Evolutionary conservation across 2,797 vertebrate genomes (phyloP), one percentile per base, ranked within the genome.

Genomic region (Tokudaia tokunoshimensis): DNA sequence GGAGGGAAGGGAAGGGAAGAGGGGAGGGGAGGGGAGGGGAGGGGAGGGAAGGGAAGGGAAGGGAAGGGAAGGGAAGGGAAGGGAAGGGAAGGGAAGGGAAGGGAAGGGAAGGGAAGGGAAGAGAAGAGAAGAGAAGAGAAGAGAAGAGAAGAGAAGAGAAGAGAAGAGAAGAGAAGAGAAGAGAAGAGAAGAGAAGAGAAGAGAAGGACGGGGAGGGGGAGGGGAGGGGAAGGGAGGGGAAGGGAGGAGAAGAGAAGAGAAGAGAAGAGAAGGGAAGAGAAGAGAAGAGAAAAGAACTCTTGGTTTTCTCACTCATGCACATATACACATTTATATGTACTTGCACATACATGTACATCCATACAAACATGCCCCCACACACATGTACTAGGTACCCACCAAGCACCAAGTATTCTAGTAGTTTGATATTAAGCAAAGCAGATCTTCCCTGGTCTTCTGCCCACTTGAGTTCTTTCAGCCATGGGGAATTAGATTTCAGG

Each of bases 401-500:
- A 70, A 83, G 78, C 3, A 13, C 52, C 29, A 50, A 75, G 52
- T 3, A 3, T 9, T 47, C 41, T 0, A 4, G 22, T 6, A 1
- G 24, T 26, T 81, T 63, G 63, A 9, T 20, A 50, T 11, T 37
- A 31, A 59, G 44, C 17, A 34, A 84, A 61, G 47, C 80, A 78
- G 67, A 65, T 85, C 52, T 5, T 1, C 10, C 50, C 37, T 29
- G 47, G 80, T 13, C 44, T n/a, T 19, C 74, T 55, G 52, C 10
- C 8, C 82, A 41, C 52, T 80, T 59, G 26, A 26, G 50, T 92
- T 88, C 78, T 90, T 91, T 76, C 59, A 85, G 26, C 14, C 37
- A 6, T 15, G 26, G 47, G 22, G 52, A 95, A 83, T 96, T 55
- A 44, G 67, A 37, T 85, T 78, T 92, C 82, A 65, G 72, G 87